Evolutionary conservation across 1,140 invertebrate genomes (phyloP).

Genomic region (Delia radicum): DNA sequence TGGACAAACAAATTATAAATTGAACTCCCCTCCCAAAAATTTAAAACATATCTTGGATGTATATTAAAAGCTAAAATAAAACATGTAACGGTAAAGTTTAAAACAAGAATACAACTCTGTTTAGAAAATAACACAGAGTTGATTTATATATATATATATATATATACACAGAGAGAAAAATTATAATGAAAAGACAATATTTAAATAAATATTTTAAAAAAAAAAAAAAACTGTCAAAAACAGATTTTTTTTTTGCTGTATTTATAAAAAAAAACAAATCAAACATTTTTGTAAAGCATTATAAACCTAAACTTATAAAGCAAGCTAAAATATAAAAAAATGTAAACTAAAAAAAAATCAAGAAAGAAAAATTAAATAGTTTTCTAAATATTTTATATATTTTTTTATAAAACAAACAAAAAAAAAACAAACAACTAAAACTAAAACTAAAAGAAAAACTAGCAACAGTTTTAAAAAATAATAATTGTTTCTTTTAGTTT

Average conservation of each 20-base stretch:
- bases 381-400: constrained; percentile 28
- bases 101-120: background rate
- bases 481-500: background rate
- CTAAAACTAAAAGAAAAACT: constrained; percentile 1
- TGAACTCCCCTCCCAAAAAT: too few species aligned
- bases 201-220: constrained; percentile 8
- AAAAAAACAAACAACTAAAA: constrained; percentile 8
- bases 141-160: background rate
- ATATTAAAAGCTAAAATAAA: background rate
- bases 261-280: constrained; percentile 10
- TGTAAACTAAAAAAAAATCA: constrained; percentile 9
- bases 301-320: background rate
- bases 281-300: constrained; percentile 12
- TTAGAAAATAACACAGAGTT: background rate
- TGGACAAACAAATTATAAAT: background rate
- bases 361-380: constrained; percentile 15
- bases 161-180: background rate
- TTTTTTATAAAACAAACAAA: constrained; percentile 18
- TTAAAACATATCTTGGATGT: constrained; percentile 9
- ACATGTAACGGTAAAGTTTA: background rate
- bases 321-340: background rate
- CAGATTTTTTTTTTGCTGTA: constrained; percentile 14
- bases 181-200: constrained; percentile 15
- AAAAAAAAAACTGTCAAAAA: background rate
- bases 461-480: constrained; percentile 10